phyloP scores from a whole-genome alignment of 2,797 vertebrate species.

The Tragelaphus oryx region DNA sequence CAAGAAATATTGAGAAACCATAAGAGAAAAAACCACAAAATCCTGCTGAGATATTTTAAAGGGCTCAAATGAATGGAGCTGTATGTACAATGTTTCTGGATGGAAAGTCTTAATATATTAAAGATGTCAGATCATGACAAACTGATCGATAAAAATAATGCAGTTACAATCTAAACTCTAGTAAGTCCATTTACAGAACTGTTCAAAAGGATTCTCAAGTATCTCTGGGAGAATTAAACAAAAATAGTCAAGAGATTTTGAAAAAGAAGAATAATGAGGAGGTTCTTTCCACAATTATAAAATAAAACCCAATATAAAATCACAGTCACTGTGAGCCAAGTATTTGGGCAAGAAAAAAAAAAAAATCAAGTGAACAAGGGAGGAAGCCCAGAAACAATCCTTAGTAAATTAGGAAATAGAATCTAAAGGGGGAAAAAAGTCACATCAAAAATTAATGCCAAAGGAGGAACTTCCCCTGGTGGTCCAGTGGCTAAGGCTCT shows the following conservation, averaged over 20 bases:
- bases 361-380: not conserved
- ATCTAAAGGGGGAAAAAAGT: not conserved
- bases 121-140: not conserved
- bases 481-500: not conserved
- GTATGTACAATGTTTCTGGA: not conserved
- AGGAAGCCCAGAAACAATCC: not conserved
- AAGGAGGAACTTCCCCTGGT: not conserved
- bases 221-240: constrained; percentile 40
- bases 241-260: constrained; percentile 27
- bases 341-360: not conserved
- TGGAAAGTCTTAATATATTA: constrained; percentile 21
- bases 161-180: constrained; percentile 53
- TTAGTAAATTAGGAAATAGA: not conserved
- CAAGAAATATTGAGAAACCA: not conserved
- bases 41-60: not conserved
- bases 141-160: constrained; percentile 41
- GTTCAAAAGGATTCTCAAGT: constrained; percentile 19
- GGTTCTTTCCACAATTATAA: not conserved
- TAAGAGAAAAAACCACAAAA: constrained; percentile 12
- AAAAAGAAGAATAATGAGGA: not conserved
- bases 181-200: constrained; percentile 17
- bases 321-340: not conserved
- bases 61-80: not conserved
- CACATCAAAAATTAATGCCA: not conserved
- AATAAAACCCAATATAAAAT: constrained; percentile 14